Percentiles rank a stretch among this genome's conserved stretches.
These are phyloP conservation scores for Momotus momota DNA, from an alignment of 2,797 vertebrate genomes.

Conservation along the genomic window DNA sequence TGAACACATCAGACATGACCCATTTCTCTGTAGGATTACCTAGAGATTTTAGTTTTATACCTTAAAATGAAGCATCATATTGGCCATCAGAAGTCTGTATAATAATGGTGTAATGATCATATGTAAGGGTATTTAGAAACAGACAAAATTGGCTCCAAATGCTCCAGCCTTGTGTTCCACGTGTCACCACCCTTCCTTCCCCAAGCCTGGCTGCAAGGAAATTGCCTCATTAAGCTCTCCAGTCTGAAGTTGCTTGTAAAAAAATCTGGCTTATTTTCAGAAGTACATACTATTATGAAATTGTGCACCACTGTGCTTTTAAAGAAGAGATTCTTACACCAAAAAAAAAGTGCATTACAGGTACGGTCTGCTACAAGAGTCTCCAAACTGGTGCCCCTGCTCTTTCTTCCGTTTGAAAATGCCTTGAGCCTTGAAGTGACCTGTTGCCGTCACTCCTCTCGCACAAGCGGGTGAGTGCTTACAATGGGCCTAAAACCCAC, in stretches of 20 bases:
- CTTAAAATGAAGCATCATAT: neutral
- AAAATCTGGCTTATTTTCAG: slow-evolving; percentile 26
- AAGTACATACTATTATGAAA: neutral
- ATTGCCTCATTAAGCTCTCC: slow-evolving; percentile 50
- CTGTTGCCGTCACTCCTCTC: neutral
- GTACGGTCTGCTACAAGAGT: neutral
- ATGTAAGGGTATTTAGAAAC: neutral
- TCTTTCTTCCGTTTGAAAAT: neutral
- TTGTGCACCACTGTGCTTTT: neutral
- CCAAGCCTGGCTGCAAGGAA: slow-evolving; percentile 46
- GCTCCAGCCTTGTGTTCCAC: neutral
- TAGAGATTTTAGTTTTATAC: neutral
- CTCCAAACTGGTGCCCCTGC: neutral
- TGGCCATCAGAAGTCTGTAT: neutral
- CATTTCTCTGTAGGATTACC: neutral
- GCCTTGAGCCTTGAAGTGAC: neutral
- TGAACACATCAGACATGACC: neutral
- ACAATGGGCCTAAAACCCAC: neutral
- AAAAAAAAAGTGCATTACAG: neutral
- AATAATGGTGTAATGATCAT: neutral
- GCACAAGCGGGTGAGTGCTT: neutral
- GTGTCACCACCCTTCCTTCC: slow-evolving; percentile 55
- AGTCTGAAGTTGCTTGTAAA: neutral
- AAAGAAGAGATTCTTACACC: neutral
- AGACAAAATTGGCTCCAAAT: neutral